These are phyloP conservation scores for Sciurus niger DNA, from an alignment of 2,113 vertebrate species.

Conservation along the genomic window DNA sequence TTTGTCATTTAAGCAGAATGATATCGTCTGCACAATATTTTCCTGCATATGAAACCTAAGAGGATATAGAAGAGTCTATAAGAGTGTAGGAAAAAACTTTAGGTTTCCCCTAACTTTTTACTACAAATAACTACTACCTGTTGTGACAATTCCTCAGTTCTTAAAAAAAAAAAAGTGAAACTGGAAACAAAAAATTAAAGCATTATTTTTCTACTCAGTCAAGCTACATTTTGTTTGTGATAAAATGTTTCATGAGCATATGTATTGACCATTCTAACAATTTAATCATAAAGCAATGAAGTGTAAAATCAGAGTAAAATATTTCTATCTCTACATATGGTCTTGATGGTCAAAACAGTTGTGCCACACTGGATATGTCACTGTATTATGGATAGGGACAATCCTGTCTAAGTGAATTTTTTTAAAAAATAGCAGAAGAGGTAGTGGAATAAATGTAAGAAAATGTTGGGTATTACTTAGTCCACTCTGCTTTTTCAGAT, in stretches of 20 bases:
- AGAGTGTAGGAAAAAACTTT: conserved; percentile 40
- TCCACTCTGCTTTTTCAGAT: neutral
- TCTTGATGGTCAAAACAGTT: neutral
- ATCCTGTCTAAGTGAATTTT: neutral
- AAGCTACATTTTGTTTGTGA: conserved; percentile 30
- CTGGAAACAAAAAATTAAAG: conserved; percentile 29
- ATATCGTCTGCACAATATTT: conserved; percentile 26
- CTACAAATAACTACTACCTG: conserved; percentile 30
- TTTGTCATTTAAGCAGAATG: conserved; percentile 71
- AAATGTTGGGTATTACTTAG: neutral
- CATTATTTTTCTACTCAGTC: neutral
- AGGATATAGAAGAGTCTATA: conserved; percentile 43
- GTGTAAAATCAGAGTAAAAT: neutral
- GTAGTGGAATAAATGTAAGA: neutral
- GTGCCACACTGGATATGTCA: neutral
- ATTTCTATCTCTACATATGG: conserved; percentile 7
- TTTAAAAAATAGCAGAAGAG: neutral
- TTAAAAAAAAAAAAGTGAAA: neutral
- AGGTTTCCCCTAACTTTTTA: neutral
- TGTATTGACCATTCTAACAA: neutral
- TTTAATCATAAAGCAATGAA: conserved; percentile 3
- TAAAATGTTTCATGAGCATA: neutral
- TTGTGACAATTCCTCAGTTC: neutral
- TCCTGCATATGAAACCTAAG: conserved; percentile 59
- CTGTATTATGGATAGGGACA: neutral